phyloP scores from a whole-genome alignment of 2,888 invertebrate species.

The Trichopoda pennipes region DNA sequence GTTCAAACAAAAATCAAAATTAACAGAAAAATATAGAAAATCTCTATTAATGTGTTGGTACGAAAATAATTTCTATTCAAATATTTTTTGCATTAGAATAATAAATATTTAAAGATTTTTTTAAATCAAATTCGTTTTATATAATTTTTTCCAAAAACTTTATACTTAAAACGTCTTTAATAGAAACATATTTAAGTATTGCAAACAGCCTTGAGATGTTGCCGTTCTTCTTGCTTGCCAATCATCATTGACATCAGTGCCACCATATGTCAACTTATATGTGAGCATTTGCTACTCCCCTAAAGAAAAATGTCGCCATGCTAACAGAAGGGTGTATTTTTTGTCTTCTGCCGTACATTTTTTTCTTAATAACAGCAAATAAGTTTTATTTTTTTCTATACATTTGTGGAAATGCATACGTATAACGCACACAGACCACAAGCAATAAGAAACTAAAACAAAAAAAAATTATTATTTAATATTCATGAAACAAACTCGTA shows the following conservation, averaged over 20 bases:
- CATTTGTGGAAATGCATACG: conserved; percentile 20
- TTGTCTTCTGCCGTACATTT: not conserved
- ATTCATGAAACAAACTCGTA: conserved; percentile 50
- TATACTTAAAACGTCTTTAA: not conserved
- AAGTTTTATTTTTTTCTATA: not conserved
- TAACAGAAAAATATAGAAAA: too few species aligned
- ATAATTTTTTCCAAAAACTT: too few species aligned
- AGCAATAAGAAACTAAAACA: conserved; percentile 14
- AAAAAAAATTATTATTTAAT: conserved; percentile 53
- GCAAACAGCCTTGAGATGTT: not conserved
- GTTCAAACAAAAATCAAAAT: too few species aligned
- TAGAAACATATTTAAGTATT: too few species aligned
- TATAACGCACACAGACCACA: conserved; percentile 27
- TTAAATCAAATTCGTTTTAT: too few species aligned
- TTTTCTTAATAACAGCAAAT: not conserved
- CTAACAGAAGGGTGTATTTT: conserved; percentile 44
- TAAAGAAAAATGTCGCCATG: conserved; percentile 14
- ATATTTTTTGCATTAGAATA: too few species aligned
- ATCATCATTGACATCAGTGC: conserved; percentile 17
- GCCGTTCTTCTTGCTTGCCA: not conserved
- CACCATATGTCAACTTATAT: conserved; percentile 26
- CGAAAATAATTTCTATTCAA: too few species aligned
- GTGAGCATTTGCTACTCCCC: conserved; percentile 13
- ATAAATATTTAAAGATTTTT: too few species aligned
- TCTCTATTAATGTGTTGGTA: too few species aligned